These are phyloP conservation scores for Dasypus novemcinctus DNA, from an alignment of 2,113 vertebrate species.

Conservation along the genomic window DNA sequence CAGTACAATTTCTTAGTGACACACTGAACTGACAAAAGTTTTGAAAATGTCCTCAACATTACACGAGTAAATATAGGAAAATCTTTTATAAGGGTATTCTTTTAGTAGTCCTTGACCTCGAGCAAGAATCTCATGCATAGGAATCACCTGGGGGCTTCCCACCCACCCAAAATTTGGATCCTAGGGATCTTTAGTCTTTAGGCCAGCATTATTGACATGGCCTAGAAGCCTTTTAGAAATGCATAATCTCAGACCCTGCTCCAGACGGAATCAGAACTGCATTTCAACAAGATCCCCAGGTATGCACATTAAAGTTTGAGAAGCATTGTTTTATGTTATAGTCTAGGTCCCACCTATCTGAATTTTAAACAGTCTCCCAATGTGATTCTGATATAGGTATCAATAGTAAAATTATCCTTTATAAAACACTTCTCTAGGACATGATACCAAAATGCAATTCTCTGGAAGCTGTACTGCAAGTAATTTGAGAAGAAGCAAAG, in stretches of 20 bases:
- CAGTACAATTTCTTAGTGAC: slow-evolving; percentile 22
- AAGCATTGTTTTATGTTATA: neutral
- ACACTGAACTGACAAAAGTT: neutral
- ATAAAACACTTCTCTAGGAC: neutral
- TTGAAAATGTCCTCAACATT: neutral
- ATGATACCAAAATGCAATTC: neutral
- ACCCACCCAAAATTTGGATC: neutral
- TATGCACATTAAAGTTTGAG: neutral
- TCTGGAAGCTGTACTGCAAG: neutral
- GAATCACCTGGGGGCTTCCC: neutral
- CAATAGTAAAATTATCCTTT: neutral
- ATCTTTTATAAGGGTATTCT: slow-evolving; percentile 10
- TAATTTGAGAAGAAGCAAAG: neutral
- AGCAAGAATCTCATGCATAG: neutral
- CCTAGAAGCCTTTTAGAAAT: neutral
- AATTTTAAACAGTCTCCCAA: neutral
- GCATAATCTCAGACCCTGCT: neutral
- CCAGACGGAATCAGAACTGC: neutral
- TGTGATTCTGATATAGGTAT: neutral
- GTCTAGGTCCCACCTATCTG: neutral
- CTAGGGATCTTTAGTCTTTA: neutral
- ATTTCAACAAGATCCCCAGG: neutral
- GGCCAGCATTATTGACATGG: neutral
- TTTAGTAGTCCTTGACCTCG: neutral
- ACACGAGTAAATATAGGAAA: neutral